Evolutionary conservation across 2,113 vertebrate species (phyloP).

Genomic region (Mungos mungo): DNA sequence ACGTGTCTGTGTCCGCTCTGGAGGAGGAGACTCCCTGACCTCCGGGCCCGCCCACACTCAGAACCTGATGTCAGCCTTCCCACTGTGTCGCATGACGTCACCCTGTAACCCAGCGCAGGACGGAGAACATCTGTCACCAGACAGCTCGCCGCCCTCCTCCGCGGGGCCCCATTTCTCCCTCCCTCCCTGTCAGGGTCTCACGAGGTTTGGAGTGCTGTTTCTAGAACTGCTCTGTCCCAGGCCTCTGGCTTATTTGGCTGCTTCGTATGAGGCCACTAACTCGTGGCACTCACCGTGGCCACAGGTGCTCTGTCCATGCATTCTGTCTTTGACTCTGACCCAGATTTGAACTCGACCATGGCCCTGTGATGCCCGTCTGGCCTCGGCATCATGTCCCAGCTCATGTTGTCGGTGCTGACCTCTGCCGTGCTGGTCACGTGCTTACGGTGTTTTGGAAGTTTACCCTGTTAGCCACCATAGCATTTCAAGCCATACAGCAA

Average conservation of each 20-base stretch:
- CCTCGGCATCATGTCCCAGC: neutral
- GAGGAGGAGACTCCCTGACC: neutral
- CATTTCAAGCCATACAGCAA: fast-evolving
- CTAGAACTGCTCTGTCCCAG: neutral
- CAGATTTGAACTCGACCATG: neutral
- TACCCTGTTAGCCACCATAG: neutral
- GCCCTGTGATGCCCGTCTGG: neutral
- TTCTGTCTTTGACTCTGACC: neutral
- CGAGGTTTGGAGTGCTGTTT: neutral
- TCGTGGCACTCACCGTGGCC: neutral
- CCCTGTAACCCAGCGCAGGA: neutral
- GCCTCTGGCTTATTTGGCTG: neutral
- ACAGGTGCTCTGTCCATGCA: neutral
- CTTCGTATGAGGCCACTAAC: neutral
- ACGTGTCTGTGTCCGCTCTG: fast-evolving
- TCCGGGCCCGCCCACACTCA: neutral
- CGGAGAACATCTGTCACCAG: neutral
- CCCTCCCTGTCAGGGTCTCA: fast-evolving
- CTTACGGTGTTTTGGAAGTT: neutral
- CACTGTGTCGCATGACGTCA: neutral
- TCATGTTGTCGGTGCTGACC: neutral
- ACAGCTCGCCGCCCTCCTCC: fast-evolving
- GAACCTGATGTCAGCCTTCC: neutral
- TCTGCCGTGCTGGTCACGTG: neutral
- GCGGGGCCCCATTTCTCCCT: fast-evolving